Evolutionary conservation across 2,113 vertebrate species (phyloP).

Genomic region (Australoheros scitulus): DNA sequence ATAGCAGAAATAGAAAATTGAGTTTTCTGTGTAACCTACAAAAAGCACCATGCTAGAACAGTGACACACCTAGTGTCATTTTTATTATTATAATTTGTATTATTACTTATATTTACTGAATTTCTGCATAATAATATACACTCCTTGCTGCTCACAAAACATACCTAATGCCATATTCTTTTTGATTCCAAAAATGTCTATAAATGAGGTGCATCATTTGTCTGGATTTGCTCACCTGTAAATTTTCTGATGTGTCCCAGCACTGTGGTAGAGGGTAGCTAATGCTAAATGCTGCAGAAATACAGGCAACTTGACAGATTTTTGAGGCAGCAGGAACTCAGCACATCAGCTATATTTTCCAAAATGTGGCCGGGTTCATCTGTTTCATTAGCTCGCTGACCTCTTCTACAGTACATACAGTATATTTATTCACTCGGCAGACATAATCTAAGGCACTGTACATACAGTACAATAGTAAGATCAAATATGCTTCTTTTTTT

Average conservation of each 20-base stretch:
- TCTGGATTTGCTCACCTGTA: not conserved
- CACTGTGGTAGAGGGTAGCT: not conserved
- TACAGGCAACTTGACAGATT: not conserved
- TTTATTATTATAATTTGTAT: not conserved
- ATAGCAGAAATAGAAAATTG: not conserved
- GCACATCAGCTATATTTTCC: not conserved
- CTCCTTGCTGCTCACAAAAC: not conserved
- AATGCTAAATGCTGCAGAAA: not conserved
- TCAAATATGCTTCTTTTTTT: not conserved
- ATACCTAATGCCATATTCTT: not conserved
- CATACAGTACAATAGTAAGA: not conserved
- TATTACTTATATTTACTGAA: conserved; percentile 1
- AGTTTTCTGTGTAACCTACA: not conserved
- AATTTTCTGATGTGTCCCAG: not conserved
- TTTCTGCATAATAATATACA: not conserved
- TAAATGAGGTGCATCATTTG: not conserved
- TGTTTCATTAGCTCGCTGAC: not conserved
- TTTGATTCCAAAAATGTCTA: not conserved
- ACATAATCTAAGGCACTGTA: not conserved
- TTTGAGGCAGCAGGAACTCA: not conserved
- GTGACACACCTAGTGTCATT: not conserved
- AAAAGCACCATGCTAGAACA: not conserved
- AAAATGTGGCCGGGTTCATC: not conserved
- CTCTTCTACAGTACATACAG: not conserved
- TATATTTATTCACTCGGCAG: not conserved